Evolutionary conservation across 2,888 invertebrate species (phyloP).

Genomic region (Furcula furcula): DNA sequence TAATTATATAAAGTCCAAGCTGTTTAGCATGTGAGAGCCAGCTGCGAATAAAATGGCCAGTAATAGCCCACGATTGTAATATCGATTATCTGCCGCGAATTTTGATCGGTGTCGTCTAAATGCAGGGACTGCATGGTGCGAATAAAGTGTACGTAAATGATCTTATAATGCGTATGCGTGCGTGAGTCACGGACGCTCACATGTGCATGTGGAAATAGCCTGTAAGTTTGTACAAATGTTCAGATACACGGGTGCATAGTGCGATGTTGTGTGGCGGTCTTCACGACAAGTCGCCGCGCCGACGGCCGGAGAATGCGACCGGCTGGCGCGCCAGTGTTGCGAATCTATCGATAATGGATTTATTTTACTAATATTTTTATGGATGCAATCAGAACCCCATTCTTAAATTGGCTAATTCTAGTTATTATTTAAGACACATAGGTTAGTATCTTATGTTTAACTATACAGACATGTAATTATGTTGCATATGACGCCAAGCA

Average conservation of each 20-base stretch:
- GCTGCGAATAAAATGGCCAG: slow-evolving; percentile 32
- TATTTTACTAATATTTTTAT: slow-evolving; percentile 8
- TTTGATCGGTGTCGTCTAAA: slow-evolving; percentile 48
- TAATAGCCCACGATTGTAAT: slow-evolving; percentile 42
- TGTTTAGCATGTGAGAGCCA: slow-evolving; percentile 40
- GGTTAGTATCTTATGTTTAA: no score
- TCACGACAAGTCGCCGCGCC: slow-evolving; percentile 62
- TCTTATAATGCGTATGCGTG: slow-evolving; percentile 61
- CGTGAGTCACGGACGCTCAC: slow-evolving; percentile 74
- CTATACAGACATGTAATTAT: no score
- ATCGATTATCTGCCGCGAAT: slow-evolving; percentile 57
- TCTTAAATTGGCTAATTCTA: no score
- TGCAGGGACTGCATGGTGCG: slow-evolving; percentile 43
- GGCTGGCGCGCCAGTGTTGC: slow-evolving; percentile 72
- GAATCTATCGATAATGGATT: slow-evolving; percentile 44
- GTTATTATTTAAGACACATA: no score
- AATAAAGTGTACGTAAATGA: slow-evolving; percentile 56
- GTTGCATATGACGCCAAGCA: no score
- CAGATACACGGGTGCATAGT: slow-evolving; percentile 46
- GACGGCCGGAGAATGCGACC: slow-evolving; percentile 74
- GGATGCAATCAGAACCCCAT: slow-evolving; percentile 13
- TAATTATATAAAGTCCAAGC: slow-evolving; percentile 19
- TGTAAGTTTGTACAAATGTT: slow-evolving; percentile 70
- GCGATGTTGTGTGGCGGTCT: slow-evolving; percentile 53
- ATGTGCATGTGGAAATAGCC: slow-evolving; percentile 77